These are phyloP conservation scores for Tenthredo distinguenda DNA, from an alignment of 2,888 invertebrate species.

Conservation along the genomic window DNA sequence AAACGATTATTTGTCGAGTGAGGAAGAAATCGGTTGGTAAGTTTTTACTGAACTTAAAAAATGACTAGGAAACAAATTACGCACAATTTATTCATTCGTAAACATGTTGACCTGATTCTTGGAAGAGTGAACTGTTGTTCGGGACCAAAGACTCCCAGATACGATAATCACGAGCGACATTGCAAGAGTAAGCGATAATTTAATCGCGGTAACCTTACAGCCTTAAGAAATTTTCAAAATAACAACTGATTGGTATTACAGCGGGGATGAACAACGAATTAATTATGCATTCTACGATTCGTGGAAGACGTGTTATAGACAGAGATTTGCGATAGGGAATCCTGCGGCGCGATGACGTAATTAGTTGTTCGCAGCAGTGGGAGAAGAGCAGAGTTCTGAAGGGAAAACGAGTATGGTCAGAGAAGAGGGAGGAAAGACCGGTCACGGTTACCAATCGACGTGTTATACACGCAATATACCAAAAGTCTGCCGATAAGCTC, in stretches of 20 bases:
- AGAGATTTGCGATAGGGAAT: slow-evolving; percentile 12
- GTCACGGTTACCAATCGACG: slow-evolving; percentile 28
- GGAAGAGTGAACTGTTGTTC: neutral
- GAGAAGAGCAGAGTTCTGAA: slow-evolving; percentile 15
- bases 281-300: neutral
- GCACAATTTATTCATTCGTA: neutral
- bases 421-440: slow-evolving; percentile 45
- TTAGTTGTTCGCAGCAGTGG: neutral
- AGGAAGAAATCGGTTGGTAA: neutral
- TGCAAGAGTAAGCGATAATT: neutral
- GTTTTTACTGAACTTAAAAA: neutral
- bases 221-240: neutral
- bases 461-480: slow-evolving; percentile 8
- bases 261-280: neutral
- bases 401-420: slow-evolving; percentile 31
- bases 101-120: neutral
- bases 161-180: neutral
- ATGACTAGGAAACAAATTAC: neutral
- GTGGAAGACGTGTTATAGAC: neutral
- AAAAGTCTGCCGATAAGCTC: slow-evolving; percentile 11
- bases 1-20: neutral
- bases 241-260: neutral
- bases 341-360: slow-evolving; percentile 4
- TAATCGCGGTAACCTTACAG: neutral
- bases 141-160: neutral